Evolutionary conservation across 2,888 invertebrate genomes (phyloP), one percentile per base, ranked within the genome.

Genomic region (Thyatira batis): DNA sequence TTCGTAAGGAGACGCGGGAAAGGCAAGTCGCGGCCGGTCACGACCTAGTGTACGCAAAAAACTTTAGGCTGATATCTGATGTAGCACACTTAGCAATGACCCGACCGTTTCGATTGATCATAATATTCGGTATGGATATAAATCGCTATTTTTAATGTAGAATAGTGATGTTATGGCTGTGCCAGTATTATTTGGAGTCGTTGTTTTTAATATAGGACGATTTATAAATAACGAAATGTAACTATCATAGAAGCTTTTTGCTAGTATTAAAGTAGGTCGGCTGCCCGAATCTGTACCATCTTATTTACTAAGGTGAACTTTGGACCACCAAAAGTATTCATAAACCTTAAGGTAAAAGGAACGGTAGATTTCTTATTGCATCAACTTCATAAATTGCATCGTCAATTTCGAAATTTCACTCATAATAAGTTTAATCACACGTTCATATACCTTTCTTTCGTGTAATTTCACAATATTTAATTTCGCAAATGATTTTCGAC

Each of bases 1-100:
- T 69, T 74, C 71, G 72, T 60, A 73, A 73, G 63, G 60, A 64
- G 61, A 66, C 67, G 65, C 62, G 68, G 61, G 68, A 71, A 69
- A 71, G 67, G 69, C 57, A 69, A 71, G 67, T 69, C 57, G 50
- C 23, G 39, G 3, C 63, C 58, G 66, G 69, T 69, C 67, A 60
- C 67, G 62, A 69, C 62, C 60, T 58, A 70, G 54, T 54, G 49
- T 51, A 50, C 52, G 53, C 51, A 57, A 61, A 59, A 57, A 62
- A 65, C 63, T 39, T 33, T 13, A 63, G 54, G 63, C 53, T 67
- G 68, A 63, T 60, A 54, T 55, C 27, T 49, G 53, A 55, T 64
- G 39, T 56, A 51, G 27, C 44, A 45, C 48, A 58, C 49, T 54
- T 59, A 53, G 58, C 61, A 66, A 65, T 63, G 60, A 8, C 63